phyloP scores from a whole-genome alignment of 2,113 vertebrate species.

The Sinocyclocheilus rhinocerous region DNA sequence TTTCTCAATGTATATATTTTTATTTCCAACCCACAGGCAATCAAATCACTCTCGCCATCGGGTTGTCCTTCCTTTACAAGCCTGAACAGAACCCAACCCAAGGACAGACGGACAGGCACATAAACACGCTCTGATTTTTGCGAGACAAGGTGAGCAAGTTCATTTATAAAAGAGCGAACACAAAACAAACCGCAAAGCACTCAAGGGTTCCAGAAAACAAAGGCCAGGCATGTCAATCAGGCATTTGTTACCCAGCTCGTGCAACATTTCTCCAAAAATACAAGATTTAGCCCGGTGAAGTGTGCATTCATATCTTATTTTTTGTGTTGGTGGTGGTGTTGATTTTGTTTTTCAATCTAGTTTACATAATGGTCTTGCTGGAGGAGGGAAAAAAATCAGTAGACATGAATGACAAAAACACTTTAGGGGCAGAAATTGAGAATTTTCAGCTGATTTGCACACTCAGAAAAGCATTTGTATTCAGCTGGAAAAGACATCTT shows the following conservation, averaged over 20 bases:
- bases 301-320: conserved; percentile 17
- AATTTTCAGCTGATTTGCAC: conserved; percentile 47
- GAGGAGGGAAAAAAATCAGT: conserved; percentile 14
- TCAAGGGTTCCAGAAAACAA: conserved; percentile 10
- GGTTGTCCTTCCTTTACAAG: neutral
- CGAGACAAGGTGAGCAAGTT: neutral
- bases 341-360: conserved; percentile 34
- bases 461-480: conserved; percentile 49
- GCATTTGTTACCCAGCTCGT: conserved; percentile 8
- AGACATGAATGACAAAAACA: conserved; percentile 41
- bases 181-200: neutral
- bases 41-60: neutral
- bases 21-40: conserved; percentile 12
- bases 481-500: conserved; percentile 40
- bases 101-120: neutral
- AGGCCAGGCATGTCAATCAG: conserved; percentile 14
- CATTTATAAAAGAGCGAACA: neutral
- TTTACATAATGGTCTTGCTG: conserved; percentile 47
- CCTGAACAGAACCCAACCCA: conserved; percentile 1
- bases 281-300: conserved; percentile 23
- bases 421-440: conserved; percentile 33
- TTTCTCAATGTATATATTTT: conserved; percentile 27
- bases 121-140: conserved; percentile 7
- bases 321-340: neutral
- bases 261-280: conserved; percentile 33